Evolutionary conservation across 2,113 vertebrate species (phyloP).

Genomic region (Henicopernis longicauda): DNA sequence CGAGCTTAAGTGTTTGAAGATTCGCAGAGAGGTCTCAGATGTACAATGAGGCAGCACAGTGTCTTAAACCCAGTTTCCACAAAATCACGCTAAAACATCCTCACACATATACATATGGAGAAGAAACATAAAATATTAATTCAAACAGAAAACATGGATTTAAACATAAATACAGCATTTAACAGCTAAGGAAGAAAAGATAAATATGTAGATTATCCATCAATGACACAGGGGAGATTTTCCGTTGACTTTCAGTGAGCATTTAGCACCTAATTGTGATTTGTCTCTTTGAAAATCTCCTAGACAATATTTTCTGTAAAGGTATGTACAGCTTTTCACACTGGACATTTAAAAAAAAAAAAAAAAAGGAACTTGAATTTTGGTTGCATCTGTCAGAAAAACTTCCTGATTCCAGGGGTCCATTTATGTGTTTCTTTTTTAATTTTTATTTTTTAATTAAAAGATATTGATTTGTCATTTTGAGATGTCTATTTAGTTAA

Average conservation of each 20-base stretch:
- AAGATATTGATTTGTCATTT: slow-evolving; percentile 17
- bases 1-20: neutral
- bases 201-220: neutral
- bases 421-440: neutral
- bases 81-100: neutral
- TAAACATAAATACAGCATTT: neutral
- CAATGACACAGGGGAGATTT: neutral
- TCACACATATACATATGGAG: neutral
- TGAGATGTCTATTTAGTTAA: slow-evolving; percentile 6
- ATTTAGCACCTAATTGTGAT: slow-evolving; percentile 8
- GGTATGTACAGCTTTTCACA: neutral
- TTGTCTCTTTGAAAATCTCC: neutral
- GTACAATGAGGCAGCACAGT: neutral
- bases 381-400: neutral
- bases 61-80: neutral
- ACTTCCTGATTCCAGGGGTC: rapidly evolving
- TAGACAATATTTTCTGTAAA: neutral
- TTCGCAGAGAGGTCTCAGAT: neutral
- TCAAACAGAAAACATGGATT: neutral
- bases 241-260: neutral
- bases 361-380: neutral
- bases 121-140: neutral
- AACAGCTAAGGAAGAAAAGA: neutral
- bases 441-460: neutral
- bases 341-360: neutral